Conservation (phyloP, 2,113 vertebrate species). For the Noturus placidus region DNA sequence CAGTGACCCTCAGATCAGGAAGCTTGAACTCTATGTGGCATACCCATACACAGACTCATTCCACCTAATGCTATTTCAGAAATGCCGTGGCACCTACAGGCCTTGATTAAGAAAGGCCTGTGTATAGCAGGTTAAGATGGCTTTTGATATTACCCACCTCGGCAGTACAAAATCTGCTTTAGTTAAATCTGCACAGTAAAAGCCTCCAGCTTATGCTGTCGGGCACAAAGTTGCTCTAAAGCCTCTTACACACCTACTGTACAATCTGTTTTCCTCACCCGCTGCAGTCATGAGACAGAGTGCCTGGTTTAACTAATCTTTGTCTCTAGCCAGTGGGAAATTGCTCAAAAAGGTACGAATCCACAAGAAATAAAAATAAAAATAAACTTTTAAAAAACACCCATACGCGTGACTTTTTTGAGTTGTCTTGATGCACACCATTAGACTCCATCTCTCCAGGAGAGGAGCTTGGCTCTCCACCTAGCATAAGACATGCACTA, state of each 20-base stretch:
- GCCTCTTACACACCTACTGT: constrained; percentile 40
- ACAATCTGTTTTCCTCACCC: neutral
- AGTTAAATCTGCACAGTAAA: constrained; percentile 39
- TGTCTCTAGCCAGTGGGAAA: neutral
- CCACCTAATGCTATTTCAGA: constrained; percentile 39
- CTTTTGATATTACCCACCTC: constrained; percentile 23
- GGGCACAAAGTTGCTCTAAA: constrained; percentile 13
- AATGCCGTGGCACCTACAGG: constrained; percentile 22
- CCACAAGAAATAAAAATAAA: neutral
- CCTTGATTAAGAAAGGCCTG: constrained; percentile 42
- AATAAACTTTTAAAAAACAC: neutral
- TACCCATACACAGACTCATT: constrained; percentile 18
- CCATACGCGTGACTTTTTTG: neutral
- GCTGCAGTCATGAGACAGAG: neutral
- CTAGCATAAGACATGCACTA: neutral
- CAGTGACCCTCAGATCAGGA: constrained; percentile 35
- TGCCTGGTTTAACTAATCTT: neutral
- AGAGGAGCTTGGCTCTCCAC: neutral
- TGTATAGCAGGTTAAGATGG: constrained; percentile 25
- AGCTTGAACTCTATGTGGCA: constrained; percentile 33
- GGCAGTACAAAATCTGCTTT: constrained; percentile 41
- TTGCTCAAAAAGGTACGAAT: neutral
- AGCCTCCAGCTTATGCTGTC: constrained; percentile 25
- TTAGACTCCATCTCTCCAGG: neutral
- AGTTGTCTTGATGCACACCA: neutral